Base-by-base conservation (phyloP, 2,888 invertebrate genomes). In the Agriopis marginaria region DNA sequence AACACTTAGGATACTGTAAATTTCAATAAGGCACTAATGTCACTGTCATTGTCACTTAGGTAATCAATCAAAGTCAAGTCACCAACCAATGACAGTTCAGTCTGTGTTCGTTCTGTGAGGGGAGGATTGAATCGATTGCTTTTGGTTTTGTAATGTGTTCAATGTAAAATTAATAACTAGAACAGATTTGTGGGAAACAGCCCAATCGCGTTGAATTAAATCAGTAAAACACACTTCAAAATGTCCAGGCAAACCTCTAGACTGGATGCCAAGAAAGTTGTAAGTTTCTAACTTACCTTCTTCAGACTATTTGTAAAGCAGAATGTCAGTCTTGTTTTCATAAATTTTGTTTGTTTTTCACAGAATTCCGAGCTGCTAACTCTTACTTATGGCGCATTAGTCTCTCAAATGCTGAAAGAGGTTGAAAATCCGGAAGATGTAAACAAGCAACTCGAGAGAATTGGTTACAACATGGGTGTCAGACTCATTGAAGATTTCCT, bases 401-500 rank as follows among this genome's bases (percentile, higher is more conserved):
- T 99, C 0, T 97, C 99, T 3, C 99, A 99, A 94, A 96, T 99
- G 95, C 92, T 99, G 23, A 98, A 98, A 89, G 99, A 99, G 88
- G 97, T 97, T 81, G 99, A 99, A 86, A 98, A 98, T 90, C 97
- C 98, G 7, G 99, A 99, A 50, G 99, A 99, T 93, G 99, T 99
- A 0, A 99, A 99, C 88, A 98, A 99, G 84, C 99, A 99, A 84
- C 91, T 99, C 70, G 99, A 99, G 83, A 94, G 98, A 84, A 97
- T 98, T 92, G 99, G 99, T 6, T 99, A 99, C 88, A 99, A 99
- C 86, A 99, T 99, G 96, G 99, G 99, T 11, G 97, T 99, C 63
- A 95, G 99, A 55, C 92, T 99, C 50, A 99, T 99, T 72, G 99
- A 99, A 93, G 99, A 99, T 87, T 99, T 99, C 83, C 94, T 99